Evolutionary conservation across 2,888 invertebrate species (phyloP).

Genomic region (Luperina testacea): DNA sequence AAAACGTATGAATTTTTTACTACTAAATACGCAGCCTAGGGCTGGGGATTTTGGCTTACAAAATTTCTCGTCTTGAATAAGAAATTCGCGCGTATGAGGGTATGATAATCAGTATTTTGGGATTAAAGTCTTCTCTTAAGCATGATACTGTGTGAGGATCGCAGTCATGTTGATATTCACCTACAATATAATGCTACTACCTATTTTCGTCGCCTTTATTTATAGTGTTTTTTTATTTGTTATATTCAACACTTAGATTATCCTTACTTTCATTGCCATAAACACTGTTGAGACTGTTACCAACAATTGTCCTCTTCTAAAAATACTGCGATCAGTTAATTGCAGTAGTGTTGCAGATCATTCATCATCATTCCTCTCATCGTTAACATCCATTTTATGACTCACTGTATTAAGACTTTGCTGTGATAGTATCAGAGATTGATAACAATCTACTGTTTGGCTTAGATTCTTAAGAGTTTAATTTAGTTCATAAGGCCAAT

Average conservation of each 20-base stretch:
- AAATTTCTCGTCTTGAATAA: constrained; percentile 36
- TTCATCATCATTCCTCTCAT: constrained; percentile 47
- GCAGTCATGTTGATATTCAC: not conserved
- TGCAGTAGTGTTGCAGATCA: constrained; percentile 18
- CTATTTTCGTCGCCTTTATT: not conserved
- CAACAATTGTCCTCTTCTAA: constrained; percentile 10
- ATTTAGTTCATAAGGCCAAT: not conserved
- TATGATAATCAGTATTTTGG: constrained; percentile 18
- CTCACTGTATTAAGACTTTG: constrained; percentile 17
- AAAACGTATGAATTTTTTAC: constrained; percentile 46
- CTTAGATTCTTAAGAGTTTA: not conserved
- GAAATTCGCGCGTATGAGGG: constrained; percentile 17
- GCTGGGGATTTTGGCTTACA: constrained; percentile 24
- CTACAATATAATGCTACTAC: not conserved
- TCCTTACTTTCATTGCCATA: not conserved
- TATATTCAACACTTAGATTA: not conserved
- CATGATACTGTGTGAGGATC: not conserved
- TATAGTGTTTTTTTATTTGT: not conserved
- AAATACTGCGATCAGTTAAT: constrained; percentile 39
- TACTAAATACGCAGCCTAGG: constrained; percentile 35
- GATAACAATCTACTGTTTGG: not conserved
- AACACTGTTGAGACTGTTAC: not conserved
- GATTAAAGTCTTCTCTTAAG: constrained; percentile 2
- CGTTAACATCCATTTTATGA: constrained; percentile 11
- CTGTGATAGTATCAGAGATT: constrained; percentile 25